phyloP scores from a whole-genome alignment of 2,888 invertebrate genomes.

The Catocala fraxini region DNA sequence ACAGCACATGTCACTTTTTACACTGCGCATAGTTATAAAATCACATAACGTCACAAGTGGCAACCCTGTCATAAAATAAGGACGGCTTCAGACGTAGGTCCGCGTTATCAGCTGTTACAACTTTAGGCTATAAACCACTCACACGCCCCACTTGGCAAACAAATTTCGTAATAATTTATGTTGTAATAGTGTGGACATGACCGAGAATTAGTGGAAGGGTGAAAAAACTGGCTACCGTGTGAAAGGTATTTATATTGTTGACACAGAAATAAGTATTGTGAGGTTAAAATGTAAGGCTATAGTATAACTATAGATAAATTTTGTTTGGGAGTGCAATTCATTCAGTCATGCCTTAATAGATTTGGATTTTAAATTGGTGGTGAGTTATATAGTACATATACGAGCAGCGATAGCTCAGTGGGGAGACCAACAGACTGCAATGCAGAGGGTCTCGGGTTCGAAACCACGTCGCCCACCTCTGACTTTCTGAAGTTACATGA shows the following conservation, averaged over 20 bases:
- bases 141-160: constrained; percentile 64
- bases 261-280: background rate
- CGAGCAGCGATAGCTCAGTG: too few relatives aligned
- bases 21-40: background rate
- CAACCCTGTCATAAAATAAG: constrained; percentile 48
- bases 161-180: constrained; percentile 65
- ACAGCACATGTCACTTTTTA: background rate
- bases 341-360: too few relatives aligned
- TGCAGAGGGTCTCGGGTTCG: too few relatives aligned
- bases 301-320: too few relatives aligned
- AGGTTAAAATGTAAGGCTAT: background rate
- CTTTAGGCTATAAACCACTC: constrained; percentile 71
- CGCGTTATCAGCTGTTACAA: constrained; percentile 53
- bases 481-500: too few relatives aligned
- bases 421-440: too few relatives aligned
- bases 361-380: too few relatives aligned
- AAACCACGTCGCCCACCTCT: too few relatives aligned
- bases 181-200: constrained; percentile 51
- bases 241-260: constrained; percentile 1
- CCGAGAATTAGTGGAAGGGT: constrained; percentile 1
- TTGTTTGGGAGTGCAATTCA: too few relatives aligned
- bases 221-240: constrained; percentile 1
- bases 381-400: too few relatives aligned
- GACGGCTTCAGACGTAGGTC: constrained; percentile 41
- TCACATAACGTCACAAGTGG: constrained; percentile 15